Base-by-base conservation (phyloP, 1,140 invertebrate species). In the Octopus sinensis region DNA sequence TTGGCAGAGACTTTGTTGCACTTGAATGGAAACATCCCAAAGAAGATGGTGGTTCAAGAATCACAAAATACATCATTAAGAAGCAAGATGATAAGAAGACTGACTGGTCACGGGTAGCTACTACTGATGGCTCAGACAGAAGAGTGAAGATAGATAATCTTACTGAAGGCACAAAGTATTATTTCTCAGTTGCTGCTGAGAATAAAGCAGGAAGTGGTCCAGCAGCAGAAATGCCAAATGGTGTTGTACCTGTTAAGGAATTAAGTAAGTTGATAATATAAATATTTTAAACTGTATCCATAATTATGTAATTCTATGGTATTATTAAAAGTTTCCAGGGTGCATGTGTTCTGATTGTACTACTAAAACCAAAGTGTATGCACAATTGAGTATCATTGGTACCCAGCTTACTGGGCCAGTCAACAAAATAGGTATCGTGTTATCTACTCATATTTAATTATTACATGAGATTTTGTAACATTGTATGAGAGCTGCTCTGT, bases 121-220 rank as follows among this genome's bases (percentile, higher is more conserved):
- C 84, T 4, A 85, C 88, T 5, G 79, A 86, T n/a, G 88, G 89
- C 73, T 86, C 85, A 12, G 88, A 84, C 23, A 88, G 86, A 82
- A 98, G 94, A 81, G 97, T 99, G 88, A 88, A 95, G 0, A 96
- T 98, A 0, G 95, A 95, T 86, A 95, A 96, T 84, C 91, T 99
- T 7, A 95, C 93, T 9, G 97, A 99, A 91, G 96, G 96, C 56
- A 96, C 97, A 17, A 85, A 97, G 88, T 99, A 99, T 90, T 94
- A 95, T 86, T 99, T 99, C 93, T 93, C 97, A 79, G 94, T 99
- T 0, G 93, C 96, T 77, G 98, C 98, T 54, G 98, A 99, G 90
- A 99, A 99, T 91, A 96, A 96, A 78, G 98, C 96, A 43, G 97
- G 97, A 4, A 96, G 97, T 89, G 97, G 97, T 76, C 94, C 94